Percentiles rank a stretch among this genome's conserved stretches.
Evolutionary conservation across 2,797 vertebrate species (phyloP).

Genomic region (Intellagama lesueurii): DNA sequence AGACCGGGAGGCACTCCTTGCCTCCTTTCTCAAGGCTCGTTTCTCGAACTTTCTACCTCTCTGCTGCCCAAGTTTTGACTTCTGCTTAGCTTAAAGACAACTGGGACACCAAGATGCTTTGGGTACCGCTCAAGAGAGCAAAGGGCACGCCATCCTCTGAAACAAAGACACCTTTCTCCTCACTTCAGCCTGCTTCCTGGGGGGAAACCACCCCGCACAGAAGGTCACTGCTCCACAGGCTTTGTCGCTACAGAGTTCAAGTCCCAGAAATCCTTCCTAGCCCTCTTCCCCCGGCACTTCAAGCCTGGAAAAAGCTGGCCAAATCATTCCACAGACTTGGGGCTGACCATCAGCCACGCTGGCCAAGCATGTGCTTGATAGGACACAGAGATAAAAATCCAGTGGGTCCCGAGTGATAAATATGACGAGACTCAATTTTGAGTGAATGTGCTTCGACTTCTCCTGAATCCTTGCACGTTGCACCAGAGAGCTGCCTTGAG

Average conservation of each 20-base stretch:
- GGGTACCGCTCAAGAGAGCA: not conserved
- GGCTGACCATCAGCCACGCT: not conserved
- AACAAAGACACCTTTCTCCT: too few species aligned
- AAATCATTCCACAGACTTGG: not conserved
- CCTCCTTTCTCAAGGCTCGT: slow-evolving; percentile 43
- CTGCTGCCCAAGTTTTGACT: slow-evolving; percentile 55
- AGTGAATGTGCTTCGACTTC: not conserved
- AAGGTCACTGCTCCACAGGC: not conserved
- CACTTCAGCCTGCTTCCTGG: not conserved
- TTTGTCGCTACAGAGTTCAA: not conserved
- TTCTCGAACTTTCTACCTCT: slow-evolving; percentile 43
- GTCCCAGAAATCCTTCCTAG: not conserved
- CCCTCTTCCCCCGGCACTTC: not conserved
- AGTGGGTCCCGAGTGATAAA: not conserved
- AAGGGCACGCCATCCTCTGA: not conserved
- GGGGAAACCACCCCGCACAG: not conserved
- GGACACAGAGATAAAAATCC: not conserved
- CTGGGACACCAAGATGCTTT: not conserved
- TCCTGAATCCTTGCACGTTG: not conserved
- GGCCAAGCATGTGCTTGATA: not conserved
- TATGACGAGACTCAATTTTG: not conserved
- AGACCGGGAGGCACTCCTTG: slow-evolving; percentile 23
- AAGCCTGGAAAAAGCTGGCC: not conserved
- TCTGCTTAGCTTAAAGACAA: not conserved
- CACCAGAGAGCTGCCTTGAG: not conserved